phyloP scores from a whole-genome alignment of 2,888 invertebrate species.

The Acanthosepion esculentum region DNA sequence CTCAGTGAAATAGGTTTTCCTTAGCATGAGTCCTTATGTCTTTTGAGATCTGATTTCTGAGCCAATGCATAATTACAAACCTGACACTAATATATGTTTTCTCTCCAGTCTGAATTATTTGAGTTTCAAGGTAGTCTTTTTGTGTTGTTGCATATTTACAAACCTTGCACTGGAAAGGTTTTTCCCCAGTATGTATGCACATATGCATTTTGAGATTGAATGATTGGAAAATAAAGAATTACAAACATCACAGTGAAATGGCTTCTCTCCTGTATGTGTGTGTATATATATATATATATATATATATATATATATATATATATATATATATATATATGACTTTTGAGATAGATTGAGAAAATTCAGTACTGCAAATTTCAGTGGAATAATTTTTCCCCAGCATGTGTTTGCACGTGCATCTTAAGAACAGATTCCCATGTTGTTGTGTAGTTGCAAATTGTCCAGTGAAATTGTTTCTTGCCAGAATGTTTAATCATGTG shows the following conservation, averaged over 20 bases:
- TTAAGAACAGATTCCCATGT: conserved; percentile 43
- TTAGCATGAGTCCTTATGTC: too few species aligned
- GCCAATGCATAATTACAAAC: too few species aligned
- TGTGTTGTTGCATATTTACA: background rate
- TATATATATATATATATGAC: background rate
- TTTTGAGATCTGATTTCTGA: too few species aligned
- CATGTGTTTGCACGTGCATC: background rate
- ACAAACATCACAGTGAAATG: background rate
- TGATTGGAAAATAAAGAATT: background rate
- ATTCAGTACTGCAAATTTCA: background rate
- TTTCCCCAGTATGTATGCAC: background rate
- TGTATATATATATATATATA: too few species aligned
- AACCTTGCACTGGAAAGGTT: background rate
- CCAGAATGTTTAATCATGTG: background rate
- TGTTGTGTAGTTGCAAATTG: conserved; percentile 47
- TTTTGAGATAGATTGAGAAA: background rate
- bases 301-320: too few species aligned
- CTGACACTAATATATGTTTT: too few species aligned
- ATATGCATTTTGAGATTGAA: background rate
- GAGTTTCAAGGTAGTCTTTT: too few species aligned
- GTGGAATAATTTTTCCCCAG: background rate
- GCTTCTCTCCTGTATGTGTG: background rate
- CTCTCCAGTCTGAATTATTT: too few species aligned
- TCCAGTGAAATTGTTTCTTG: background rate
- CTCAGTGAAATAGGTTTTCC: too few species aligned